Evolutionary conservation across 2,113 vertebrate species (phyloP).

Genomic region (Tachuris rubrigastra): DNA sequence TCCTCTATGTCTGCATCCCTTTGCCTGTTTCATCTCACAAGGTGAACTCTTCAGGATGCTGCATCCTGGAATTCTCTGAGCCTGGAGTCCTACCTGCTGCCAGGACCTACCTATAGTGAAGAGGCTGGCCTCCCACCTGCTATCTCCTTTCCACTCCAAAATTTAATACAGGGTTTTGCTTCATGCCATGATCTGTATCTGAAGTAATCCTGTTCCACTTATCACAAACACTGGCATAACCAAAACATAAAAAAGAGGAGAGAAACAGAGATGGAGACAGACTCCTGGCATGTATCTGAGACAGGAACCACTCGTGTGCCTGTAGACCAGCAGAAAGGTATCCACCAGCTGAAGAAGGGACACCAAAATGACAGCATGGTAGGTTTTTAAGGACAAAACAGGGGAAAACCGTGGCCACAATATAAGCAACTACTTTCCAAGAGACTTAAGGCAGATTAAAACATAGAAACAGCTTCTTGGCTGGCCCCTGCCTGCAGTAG

Average conservation of each 20-base stretch:
- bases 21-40: background rate
- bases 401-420: fast-evolving
- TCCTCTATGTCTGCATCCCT: background rate
- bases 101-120: background rate
- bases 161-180: background rate
- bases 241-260: background rate
- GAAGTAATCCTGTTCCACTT: background rate
- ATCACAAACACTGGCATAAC: background rate
- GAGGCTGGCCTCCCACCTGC: background rate
- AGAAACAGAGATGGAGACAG: background rate
- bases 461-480: background rate
- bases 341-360: background rate
- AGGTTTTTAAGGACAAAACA: background rate
- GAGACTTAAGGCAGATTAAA: background rate
- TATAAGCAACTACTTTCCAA: background rate
- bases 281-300: fast-evolving
- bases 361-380: background rate
- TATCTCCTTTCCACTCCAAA: background rate
- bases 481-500: background rate
- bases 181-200: background rate
- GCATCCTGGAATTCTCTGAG: background rate
- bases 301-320: background rate
- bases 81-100: background rate
- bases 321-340: background rate
- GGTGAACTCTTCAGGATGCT: background rate